Base-by-base conservation (phyloP, 2,113 vertebrate species). In the Actenoides hombroni region DNA sequence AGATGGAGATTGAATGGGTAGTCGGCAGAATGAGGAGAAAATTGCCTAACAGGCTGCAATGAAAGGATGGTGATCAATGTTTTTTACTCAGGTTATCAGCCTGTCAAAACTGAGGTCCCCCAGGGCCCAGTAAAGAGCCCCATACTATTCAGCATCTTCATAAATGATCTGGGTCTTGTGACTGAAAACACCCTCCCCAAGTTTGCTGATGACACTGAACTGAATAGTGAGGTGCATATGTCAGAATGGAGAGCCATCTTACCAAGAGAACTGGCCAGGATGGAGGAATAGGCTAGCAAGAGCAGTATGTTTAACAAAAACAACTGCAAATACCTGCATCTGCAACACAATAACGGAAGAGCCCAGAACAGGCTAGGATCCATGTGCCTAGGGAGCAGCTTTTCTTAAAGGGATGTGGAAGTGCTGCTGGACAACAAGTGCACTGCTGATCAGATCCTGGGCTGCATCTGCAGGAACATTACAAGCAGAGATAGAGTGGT, bases 171-270 rank as follows among this genome's bases (percentile, higher is more conserved):
- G 17, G 14, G 23, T 28, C 7, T 54, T 37, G 16, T n/a, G n/a
- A 40, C 3, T 40, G 24, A 73, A 57, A 49, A 4, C 49, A 51
- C 28, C 2, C 23, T 71, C 13, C 12, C 12, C 13, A 29, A 48
- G 21, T 18, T 19, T 79, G 39, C 17, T 39, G 28, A 37, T 64
- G 39, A 48, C 29, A 56, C 15, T 14, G 56, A 56, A 64, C 6
- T 48, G 28, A 9, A 3, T 46, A 12, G 6, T 56, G 29, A 63
- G 7, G 23, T 25, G 25, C 24, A 25, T 3, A 37, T 0, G 1
- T 73, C 16, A 49, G 19, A 73, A 79, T 7, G 19, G 24, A 80
- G 3, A 56, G 10, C 5, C 7, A n/a, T 19, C 10, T 17, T 42
- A 14, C 5, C 40, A 9, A 65, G 3, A 49, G 3, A n/a, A 5